Evolutionary conservation across 1,140 invertebrate species (phyloP), one percentile per base, ranked within the genome.

Genomic region (Danaus melanippus): DNA sequence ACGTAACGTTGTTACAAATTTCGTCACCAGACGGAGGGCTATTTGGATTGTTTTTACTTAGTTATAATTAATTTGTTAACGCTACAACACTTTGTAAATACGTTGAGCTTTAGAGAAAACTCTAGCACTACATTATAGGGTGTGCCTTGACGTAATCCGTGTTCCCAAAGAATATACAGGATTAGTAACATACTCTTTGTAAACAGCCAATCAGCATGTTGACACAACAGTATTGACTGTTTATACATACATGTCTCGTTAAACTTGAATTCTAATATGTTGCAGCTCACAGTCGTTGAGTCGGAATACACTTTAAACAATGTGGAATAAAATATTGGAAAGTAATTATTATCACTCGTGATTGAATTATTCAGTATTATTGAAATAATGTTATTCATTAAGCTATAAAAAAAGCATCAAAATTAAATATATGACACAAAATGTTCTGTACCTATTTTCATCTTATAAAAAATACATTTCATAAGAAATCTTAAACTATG

Each of bases 201-300:
- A 60, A 62, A 64, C 62, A 67, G 42, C 56, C 59, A 67, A 64
- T 67, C 66, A 64, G 59, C 11, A 12, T 67, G 62, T 67, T 64
- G 62, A 67, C 62, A 55, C 47, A 44, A 47, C 54, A 47, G 58
- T 60, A 59, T 66, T 62, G 58, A 64, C 62, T 67, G 48, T 67
- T 58, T 61, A 53, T 56, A 59, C 58, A 67, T 62, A 53, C 50
- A 32, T 32, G 21, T 32, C 21, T 32, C 21, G 21, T 32, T 32
- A 32, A 32, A 32, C 21, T 32, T 32, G 21, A 8, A 32, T 32
- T 32, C 21, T 32, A 32, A 32, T 32, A 32, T 32, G 6, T 32
- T 32, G 6, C 6, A 32, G 21, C 21, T 32, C 6, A 32, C 21
- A 32, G 21, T 32, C 21, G 21, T 32, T 32, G 21, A 1, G 4